A percentile compares a stretch with the other conserved stretches of the same genome.
Conservation (phyloP, 2,888 invertebrate species). For the Podotricha telesiphe region DNA sequence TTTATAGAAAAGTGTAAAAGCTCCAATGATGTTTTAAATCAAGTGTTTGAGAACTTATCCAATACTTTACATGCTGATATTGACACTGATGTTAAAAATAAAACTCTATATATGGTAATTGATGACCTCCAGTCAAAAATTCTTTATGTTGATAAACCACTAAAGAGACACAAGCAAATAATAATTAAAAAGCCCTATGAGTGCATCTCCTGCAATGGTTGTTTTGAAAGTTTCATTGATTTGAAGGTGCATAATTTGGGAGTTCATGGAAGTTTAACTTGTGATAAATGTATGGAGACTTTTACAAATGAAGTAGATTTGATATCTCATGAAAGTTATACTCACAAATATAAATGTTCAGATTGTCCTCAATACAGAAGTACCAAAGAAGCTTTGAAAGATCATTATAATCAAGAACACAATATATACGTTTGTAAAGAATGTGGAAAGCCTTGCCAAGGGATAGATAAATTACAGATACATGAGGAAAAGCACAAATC, state of each 20-base stretch:
- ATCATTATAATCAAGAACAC: conserved; percentile 59
- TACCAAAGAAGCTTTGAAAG: conserved; percentile 56
- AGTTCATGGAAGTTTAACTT: conserved; percentile 56
- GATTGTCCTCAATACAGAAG: conserved; percentile 56
- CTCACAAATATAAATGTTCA: conserved; percentile 56
- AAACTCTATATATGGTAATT: conserved; percentile 60
- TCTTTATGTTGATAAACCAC: conserved; percentile 53
- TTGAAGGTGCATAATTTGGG: conserved; percentile 57
- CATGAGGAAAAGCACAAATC: conserved; percentile 69
- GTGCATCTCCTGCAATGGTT: conserved; percentile 56
- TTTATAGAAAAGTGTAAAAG: conserved; percentile 60
- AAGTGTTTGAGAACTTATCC: conserved; percentile 58
- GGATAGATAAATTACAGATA: conserved; percentile 58
- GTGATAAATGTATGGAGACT: conserved; percentile 59
- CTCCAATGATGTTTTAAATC: conserved; percentile 57
- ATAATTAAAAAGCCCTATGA: conserved; percentile 43
- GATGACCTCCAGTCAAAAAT: conserved; percentile 56
- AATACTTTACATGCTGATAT: conserved; percentile 53
- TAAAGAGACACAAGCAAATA: conserved; percentile 37
- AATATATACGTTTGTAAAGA: conserved; percentile 61
- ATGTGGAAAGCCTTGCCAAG: conserved; percentile 67
- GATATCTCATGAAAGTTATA: conserved; percentile 51
- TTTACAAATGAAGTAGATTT: conserved; percentile 52
- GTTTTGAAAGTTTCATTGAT: conserved; percentile 52
- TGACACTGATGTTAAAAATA: conserved; percentile 49